A percentile compares a stretch with the other conserved stretches of the same genome.
phyloP scores from a whole-genome alignment of 2,113 vertebrate genomes.

The Nothobranchius furzeri region DNA sequence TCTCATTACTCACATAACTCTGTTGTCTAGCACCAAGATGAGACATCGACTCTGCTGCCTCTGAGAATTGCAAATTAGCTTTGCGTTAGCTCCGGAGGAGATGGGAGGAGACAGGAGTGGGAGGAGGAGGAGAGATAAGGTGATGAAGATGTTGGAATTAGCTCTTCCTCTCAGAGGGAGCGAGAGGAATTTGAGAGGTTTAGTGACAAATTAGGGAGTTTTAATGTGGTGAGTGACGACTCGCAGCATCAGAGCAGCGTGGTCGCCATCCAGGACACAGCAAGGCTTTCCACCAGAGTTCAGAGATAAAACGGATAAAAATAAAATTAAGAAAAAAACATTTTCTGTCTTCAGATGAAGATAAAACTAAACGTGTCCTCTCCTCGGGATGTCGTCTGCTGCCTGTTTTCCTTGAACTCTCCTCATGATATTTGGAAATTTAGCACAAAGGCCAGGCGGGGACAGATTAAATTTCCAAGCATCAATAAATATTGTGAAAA shows the following conservation, averaged over 20 bases:
- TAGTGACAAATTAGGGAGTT: slow-evolving; percentile 58
- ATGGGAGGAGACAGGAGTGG: slow-evolving; percentile 72
- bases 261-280: slow-evolving; percentile 13
- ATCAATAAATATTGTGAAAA: slow-evolving; percentile 79
- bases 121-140: slow-evolving; percentile 65
- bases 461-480: slow-evolving; percentile 74
- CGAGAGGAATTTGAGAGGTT: slow-evolving; percentile 47
- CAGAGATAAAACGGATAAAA: slow-evolving; percentile 20
- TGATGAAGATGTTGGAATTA: slow-evolving; percentile 68
- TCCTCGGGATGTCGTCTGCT: background rate
- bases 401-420: slow-evolving; percentile 39
- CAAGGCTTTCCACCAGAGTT: background rate
- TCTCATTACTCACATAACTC: slow-evolving; percentile 68
- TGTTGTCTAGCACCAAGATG: slow-evolving; percentile 71
- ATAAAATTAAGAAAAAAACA: background rate
- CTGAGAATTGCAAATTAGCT: slow-evolving; percentile 76
- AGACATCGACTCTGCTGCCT: slow-evolving; percentile 68
- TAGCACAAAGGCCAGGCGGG: slow-evolving; percentile 67
- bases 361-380: slow-evolving; percentile 7
- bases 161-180: slow-evolving; percentile 46
- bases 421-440: slow-evolving; percentile 59
- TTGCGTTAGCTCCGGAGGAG: slow-evolving; percentile 68
- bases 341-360: background rate
- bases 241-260: slow-evolving; percentile 36
- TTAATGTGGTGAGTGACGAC: slow-evolving; percentile 41